Conservation (phyloP, 2,888 invertebrate species). For the Alloplasta piceator region DNA sequence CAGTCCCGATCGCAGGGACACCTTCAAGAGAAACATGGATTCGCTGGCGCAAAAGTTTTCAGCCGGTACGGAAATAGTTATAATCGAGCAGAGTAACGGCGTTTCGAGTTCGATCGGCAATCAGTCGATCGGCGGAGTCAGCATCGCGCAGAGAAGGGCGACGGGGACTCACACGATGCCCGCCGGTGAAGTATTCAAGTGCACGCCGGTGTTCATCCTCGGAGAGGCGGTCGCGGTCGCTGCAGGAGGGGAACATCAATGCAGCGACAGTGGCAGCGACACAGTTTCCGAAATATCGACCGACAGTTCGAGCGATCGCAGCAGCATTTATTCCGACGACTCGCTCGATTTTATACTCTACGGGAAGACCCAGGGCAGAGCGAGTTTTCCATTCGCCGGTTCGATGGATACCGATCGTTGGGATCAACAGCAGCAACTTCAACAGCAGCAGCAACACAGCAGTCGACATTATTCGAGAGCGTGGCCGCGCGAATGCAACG, state of each 20-base stretch:
- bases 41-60: slow-evolving; percentile 82
- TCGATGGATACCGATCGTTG: slow-evolving; percentile 76
- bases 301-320: slow-evolving; percentile 84
- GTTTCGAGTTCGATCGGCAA: slow-evolving; percentile 38
- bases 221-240: slow-evolving; percentile 78
- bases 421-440: slow-evolving; percentile 71
- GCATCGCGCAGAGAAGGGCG: slow-evolving; percentile 75
- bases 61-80: slow-evolving; percentile 78
- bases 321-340: slow-evolving; percentile 84
- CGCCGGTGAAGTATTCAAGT: slow-evolving; percentile 82
- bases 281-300: slow-evolving; percentile 84
- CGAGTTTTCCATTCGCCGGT: slow-evolving; percentile 80
- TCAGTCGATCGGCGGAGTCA: slow-evolving; percentile 3
- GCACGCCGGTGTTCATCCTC: slow-evolving; percentile 82
- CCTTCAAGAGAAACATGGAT: slow-evolving; percentile 83
- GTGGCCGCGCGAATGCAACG: slow-evolving; percentile 83
- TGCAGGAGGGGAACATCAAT: slow-evolving; percentile 70
- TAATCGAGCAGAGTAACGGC: slow-evolving; percentile 72
- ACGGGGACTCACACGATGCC: slow-evolving; percentile 83
- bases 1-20: slow-evolving; percentile 82
- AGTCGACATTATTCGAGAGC: slow-evolving; percentile 73
- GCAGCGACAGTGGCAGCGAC: slow-evolving; percentile 83
- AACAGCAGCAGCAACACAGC: too few relatives aligned
- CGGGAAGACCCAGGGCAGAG: slow-evolving; percentile 79
- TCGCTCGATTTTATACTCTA: slow-evolving; percentile 83